Percentiles rank a stretch among this genome's conserved stretches.
These are phyloP conservation scores for Timema cristinae DNA, from an alignment of 2,888 invertebrate species.

Conservation along the genomic window DNA sequence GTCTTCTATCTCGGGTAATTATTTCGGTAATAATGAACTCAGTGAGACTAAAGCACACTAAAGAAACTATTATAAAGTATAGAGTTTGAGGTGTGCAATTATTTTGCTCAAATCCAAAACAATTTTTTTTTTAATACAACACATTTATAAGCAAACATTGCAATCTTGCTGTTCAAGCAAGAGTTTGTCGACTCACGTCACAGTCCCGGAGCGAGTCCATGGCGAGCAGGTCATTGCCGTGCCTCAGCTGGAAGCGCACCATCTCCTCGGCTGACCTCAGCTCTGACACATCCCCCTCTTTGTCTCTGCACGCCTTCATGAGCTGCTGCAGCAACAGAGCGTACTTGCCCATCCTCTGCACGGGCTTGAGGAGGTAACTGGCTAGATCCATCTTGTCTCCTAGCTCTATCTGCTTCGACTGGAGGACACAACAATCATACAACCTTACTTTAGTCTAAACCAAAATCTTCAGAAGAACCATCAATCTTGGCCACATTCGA, in stretches of 20 bases:
- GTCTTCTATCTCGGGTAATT: too few species aligned
- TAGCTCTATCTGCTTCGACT: conserved; percentile 83
- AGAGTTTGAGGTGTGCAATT: too few species aligned
- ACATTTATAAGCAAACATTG: background rate
- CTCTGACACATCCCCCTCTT: conserved; percentile 58
- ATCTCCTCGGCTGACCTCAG: conserved; percentile 85
- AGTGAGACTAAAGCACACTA: too few species aligned
- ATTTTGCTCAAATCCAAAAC: too few species aligned
- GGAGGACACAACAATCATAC: conserved; percentile 38
- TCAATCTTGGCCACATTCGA: too few species aligned
- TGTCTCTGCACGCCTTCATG: conserved; percentile 75
- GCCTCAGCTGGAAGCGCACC: conserved; percentile 89
- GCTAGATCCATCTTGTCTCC: conserved; percentile 91
- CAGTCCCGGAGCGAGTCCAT: conserved; percentile 92
- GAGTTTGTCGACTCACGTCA: conserved; percentile 62
- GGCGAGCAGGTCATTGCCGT: conserved; percentile 90
- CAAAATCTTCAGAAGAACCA: too few species aligned
- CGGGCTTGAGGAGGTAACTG: conserved; percentile 89
- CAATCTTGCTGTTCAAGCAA: background rate
- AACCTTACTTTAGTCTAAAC: too few species aligned
- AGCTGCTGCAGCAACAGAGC: conserved; percentile 86
- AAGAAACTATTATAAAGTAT: too few species aligned
- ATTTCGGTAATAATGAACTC: too few species aligned
- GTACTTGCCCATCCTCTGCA: conserved; percentile 94
- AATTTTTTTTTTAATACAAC: too few species aligned